Conservation (phyloP, 2,797 vertebrate genomes). For the Trichosurus vulpecula region DNA sequence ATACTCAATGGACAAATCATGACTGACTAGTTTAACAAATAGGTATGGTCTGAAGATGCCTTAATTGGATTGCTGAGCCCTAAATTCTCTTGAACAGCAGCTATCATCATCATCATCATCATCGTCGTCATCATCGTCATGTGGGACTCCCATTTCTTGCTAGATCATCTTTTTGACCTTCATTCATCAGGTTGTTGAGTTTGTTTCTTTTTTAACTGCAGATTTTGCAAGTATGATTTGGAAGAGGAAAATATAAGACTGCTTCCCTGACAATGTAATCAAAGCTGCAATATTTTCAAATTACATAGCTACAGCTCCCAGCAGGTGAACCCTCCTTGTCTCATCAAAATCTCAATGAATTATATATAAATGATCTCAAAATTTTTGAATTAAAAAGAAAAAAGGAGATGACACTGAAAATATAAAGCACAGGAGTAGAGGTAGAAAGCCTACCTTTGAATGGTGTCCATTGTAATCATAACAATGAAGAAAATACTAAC, state of each 20-base stretch:
- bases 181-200: too few species aligned
- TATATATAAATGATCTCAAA: conserved; percentile 68
- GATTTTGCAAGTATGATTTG: conserved; percentile 42
- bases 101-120: conserved; percentile 37
- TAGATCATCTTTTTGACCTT: too few species aligned
- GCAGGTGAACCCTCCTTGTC: conserved; percentile 45
- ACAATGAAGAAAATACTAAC: conserved; percentile 49
- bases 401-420: conserved; percentile 63
- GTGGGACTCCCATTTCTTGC: conserved; percentile 7
- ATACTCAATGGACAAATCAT: background rate
- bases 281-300: conserved; percentile 56
- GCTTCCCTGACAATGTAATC: conserved; percentile 46
- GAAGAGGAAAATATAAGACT: conserved; percentile 42
- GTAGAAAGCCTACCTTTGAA: background rate
- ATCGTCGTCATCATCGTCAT: too few species aligned
- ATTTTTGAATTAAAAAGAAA: conserved; percentile 72
- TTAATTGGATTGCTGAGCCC: background rate
- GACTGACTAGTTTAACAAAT: background rate
- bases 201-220: conserved; percentile 39
- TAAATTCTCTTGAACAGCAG: background rate
- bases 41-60: background rate
- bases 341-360: conserved; percentile 72
- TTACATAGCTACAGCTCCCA: conserved; percentile 51
- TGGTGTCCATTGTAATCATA: conserved; percentile 13
- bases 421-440: conserved; percentile 64